Base-by-base conservation (phyloP, 2,797 vertebrate genomes). In the Sebastes taczanowskii region DNA sequence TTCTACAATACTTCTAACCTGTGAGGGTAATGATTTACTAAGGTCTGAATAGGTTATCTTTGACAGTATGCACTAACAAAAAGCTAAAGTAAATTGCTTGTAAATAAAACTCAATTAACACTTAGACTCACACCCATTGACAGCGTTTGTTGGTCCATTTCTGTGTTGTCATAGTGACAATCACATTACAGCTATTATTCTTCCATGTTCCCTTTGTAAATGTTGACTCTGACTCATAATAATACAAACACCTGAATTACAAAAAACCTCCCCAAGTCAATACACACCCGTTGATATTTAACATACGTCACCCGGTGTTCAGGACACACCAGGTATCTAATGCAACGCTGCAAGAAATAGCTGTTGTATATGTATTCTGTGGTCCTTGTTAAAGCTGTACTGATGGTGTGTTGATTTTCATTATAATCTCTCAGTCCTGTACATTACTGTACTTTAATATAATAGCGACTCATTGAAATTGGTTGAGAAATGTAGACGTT, bases 161-260 rank as follows among this genome's bases (percentile, higher is more conserved):
- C 13, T 1, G 2, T 71, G 75, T 78, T n/a, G 72, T 38, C 59
- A 63, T 22, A 7, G 78, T 22, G 16, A 69, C 58, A 55, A 61
- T 78, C 62, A 52, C 18, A 6, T 49, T 4, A 62, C 16, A 71
- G n/a, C 30, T 25, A 8, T 68, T 22, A 61, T 38, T 52, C 30
- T 18, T 30, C 5, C 1, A 10, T 23, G 5, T 61, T 55, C 2
- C 18, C 59, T 70, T 46, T 11, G 73, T 55, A 70, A 83, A 76
- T 86, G 76, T 86, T 82, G 72, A 80, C 78, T 25, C 2, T 74
- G 63, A 74, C 77, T 71, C 67, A 78, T 32, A 27, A 23, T 18
- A 52, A 55, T 10, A 23, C 32, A 71, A 53, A 70, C 46, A 38
- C 0, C 2, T 29, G 9, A 59, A 18, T 60, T 16, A 56, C n/a